Evolutionary conservation across 2,888 invertebrate genomes (phyloP).

Genomic region (Sthenelais limicola): DNA sequence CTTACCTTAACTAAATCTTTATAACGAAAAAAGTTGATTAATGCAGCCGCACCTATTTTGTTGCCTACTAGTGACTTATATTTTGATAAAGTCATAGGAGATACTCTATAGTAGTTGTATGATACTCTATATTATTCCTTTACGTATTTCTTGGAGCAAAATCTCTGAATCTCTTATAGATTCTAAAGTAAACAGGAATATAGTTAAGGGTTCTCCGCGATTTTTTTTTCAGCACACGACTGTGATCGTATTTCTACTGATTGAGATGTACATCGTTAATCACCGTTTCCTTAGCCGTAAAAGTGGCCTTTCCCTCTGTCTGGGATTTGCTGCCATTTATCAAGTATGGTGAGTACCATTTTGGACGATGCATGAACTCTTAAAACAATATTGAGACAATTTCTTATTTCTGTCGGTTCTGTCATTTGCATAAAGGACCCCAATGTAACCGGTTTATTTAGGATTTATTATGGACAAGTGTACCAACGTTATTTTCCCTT

Average conservation of each 20-base stretch:
- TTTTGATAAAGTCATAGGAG: too few relatives aligned
- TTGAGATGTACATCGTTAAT: constrained; percentile 84
- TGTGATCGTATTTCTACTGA: constrained; percentile 83
- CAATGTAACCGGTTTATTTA: too few relatives aligned
- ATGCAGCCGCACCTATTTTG: too few relatives aligned
- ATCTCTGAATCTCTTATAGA: not conserved
- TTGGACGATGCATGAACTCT: too few relatives aligned
- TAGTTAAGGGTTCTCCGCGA: not conserved
- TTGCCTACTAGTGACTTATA: too few relatives aligned
- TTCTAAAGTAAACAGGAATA: not conserved
- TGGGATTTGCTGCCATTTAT: constrained; percentile 80
- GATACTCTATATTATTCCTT: not conserved
- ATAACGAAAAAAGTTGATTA: too few relatives aligned
- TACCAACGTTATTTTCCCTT: too few relatives aligned
- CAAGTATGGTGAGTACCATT: constrained; percentile 79
- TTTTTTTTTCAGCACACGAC: constrained; percentile 80
- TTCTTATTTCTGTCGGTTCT: too few relatives aligned
- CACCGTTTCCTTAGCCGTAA: constrained; percentile 80
- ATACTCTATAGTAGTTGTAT: not conserved
- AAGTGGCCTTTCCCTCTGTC: constrained; percentile 44
- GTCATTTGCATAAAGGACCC: too few relatives aligned
- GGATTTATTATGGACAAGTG: too few relatives aligned
- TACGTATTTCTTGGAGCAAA: not conserved
- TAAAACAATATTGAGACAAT: too few relatives aligned
- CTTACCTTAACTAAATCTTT: too few relatives aligned